Evolutionary conservation across 2,113 vertebrate genomes (phyloP).

Genomic region (Ictalurus punctatus): DNA sequence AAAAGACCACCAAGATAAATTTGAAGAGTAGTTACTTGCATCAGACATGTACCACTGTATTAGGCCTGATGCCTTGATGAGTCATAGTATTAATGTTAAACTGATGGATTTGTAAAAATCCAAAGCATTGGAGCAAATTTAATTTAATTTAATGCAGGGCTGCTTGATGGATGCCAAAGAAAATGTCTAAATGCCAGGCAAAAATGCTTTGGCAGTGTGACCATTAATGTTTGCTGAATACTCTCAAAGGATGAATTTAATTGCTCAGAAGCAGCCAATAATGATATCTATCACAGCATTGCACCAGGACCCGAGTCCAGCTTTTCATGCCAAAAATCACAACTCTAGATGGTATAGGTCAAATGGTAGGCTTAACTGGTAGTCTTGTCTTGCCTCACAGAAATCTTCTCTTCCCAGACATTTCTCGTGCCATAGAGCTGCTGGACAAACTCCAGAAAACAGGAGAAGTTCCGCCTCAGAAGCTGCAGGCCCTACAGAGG

Average conservation of each 20-base stretch:
- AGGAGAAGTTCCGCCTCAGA: slow-evolving; percentile 95
- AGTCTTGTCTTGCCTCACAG: slow-evolving; percentile 15
- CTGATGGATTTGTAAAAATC: not conserved
- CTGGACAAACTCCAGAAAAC: slow-evolving; percentile 95
- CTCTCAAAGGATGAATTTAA: not conserved
- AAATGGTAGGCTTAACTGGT: not conserved
- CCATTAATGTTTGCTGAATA: not conserved
- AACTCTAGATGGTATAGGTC: not conserved
- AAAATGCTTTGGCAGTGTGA: slow-evolving; percentile 9
- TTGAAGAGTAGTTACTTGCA: not conserved
- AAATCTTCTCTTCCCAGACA: slow-evolving; percentile 75
- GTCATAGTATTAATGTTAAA: not conserved
- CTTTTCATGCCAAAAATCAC: not conserved
- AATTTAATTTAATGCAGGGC: not conserved
- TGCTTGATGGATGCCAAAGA: not conserved
- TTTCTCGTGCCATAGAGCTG: slow-evolving; percentile 94
- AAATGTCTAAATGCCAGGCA: not conserved
- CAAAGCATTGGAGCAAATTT: not conserved
- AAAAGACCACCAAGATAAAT: not conserved
- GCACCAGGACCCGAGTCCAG: not conserved
- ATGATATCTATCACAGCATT: not conserved
- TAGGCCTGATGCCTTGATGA: not conserved
- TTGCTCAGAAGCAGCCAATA: not conserved
- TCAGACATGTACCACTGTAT: not conserved
- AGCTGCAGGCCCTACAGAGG: slow-evolving; percentile 93